Base-by-base conservation (phyloP, 1,140 invertebrate genomes). In the Cydia splendana region DNA sequence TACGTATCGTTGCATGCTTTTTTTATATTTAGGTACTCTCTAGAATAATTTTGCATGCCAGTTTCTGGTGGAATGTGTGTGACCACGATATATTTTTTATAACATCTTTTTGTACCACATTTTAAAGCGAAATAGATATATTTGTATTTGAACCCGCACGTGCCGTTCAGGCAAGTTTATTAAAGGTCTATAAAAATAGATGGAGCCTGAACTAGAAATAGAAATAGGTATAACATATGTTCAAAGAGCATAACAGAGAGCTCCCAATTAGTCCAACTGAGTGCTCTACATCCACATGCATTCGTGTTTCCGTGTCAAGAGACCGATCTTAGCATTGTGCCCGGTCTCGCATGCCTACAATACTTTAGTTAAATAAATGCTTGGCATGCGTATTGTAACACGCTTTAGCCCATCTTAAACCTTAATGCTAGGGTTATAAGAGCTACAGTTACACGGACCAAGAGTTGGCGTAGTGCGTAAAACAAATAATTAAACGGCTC, bases 221-320 rank as follows among this genome's bases (percentile, higher is more conserved):
- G 62, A 24, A 42, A 9, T 24, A 24, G 57, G 9, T 62, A 62
- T 24, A 62, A 71, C 20, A 42, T n/a, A n/a, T 38, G 34, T 71
- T 71, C 67, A 71, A 71, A 71, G 13, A 71, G n/a, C 18, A 42
- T 42, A 38, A 42, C 67, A 67, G 12, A 71, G 67, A 71, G 34
- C 67, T 45, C 45, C 67, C 67, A 71, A 71, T 71, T 71, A 71
- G 67, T 71, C n/a, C 67, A 42, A 71, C 30, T 42, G 67, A 45
- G 67, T 71, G 67, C 34, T 42, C 67, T 30, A 71, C 30, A 71
- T 71, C 30, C 67, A 18, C 18, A 24, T 24, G 20, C 20, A 62
- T 62, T 62, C 57, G 57, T 62, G 57, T 62, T 62, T 71, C 7
- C 38, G 67, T 71, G 67, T 71, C 67, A 71, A 71, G 67, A 42